Evolutionary conservation across 1,140 invertebrate species (phyloP).

Genomic region (Megalonaias nervosa): DNA sequence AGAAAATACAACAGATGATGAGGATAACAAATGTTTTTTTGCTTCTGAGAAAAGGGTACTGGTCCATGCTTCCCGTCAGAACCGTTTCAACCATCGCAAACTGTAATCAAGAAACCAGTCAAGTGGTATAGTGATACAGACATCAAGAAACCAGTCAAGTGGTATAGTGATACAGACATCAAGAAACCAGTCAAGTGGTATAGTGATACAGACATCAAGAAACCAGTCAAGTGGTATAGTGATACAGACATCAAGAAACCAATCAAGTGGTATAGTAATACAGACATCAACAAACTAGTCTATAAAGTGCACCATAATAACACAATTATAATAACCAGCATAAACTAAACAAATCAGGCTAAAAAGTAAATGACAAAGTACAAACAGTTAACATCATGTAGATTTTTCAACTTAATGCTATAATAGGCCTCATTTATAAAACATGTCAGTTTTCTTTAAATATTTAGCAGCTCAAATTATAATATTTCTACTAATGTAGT

Average conservation of each 20-base stretch:
- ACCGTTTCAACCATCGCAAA: constrained; percentile 88
- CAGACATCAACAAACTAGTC: background rate
- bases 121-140: background rate
- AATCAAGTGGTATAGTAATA: background rate
- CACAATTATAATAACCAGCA: no score
- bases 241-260: constrained; percentile 10
- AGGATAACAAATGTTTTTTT: constrained; percentile 77
- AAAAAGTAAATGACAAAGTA: no score
- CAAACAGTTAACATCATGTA: no score
- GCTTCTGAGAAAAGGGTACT: constrained; percentile 74
- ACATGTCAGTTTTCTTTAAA: no score
- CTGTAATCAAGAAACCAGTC: constrained; percentile 69
- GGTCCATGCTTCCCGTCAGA: constrained; percentile 82
- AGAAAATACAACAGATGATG: constrained; percentile 77
- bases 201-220: background rate
- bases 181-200: background rate
- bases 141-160: background rate
- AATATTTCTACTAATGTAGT: no score
- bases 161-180: background rate
- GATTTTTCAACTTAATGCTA: no score
- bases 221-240: no score
- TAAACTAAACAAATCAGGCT: no score
- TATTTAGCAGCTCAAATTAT: no score
- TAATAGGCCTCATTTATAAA: no score
- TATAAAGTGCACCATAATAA: no score